Percentiles rank a stretch among this genome's conserved stretches.
Evolutionary conservation across 2,888 invertebrate genomes (phyloP).

Genomic region (Agriopis marginaria): DNA sequence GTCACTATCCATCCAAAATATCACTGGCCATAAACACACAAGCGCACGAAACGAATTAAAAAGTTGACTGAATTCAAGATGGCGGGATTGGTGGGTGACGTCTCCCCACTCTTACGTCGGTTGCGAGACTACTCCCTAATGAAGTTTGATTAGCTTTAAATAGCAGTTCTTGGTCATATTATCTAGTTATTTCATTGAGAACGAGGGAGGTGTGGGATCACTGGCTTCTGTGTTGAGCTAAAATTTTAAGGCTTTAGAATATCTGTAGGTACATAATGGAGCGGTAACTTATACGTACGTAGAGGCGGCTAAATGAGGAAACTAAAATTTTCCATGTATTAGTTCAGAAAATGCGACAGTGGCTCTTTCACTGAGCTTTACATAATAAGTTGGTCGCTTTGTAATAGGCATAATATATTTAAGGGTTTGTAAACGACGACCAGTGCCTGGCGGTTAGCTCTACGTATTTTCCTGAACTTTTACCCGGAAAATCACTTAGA

Average conservation of each 20-base stretch:
- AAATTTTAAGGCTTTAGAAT: constrained; percentile 20
- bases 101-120: constrained; percentile 73
- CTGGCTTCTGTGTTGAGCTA: constrained; percentile 59
- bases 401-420: not conserved
- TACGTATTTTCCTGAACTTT: too few relatives aligned
- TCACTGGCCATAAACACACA: constrained; percentile 76
- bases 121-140: constrained; percentile 86
- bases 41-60: constrained; percentile 70
- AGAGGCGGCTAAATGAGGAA: not conserved
- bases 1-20: constrained; percentile 71
- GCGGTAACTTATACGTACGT: not conserved
- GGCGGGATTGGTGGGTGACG: constrained; percentile 56
- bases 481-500: too few relatives aligned
- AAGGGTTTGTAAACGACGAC: too few relatives aligned
- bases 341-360: not conserved
- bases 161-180: constrained; percentile 83
- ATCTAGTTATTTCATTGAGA: constrained; percentile 87
- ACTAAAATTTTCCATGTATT: not conserved
- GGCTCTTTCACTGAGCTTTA: not conserved
- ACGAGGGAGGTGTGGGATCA: constrained; percentile 71
- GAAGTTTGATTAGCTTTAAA: constrained; percentile 89
- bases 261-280: not conserved
- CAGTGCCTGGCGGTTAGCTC: too few relatives aligned
- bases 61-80: constrained; percentile 69
- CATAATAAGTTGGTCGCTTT: not conserved